A percentile compares a stretch with the other conserved stretches of the same genome.
These are phyloP conservation scores for Latheticus oryzae DNA, from an alignment of 2,888 invertebrate genomes.

Conservation along the genomic window DNA sequence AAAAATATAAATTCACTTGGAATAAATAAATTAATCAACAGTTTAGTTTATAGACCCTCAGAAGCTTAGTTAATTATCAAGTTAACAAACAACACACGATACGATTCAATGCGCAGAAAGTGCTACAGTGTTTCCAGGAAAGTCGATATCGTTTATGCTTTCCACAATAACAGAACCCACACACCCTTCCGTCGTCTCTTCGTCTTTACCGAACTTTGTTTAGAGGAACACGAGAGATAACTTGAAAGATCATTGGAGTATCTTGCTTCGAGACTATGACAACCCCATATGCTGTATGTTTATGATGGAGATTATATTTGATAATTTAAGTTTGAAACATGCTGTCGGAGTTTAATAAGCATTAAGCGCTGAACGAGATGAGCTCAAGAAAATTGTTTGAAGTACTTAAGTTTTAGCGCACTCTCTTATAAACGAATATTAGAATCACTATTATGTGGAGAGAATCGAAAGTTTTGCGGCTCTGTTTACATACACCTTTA, in stretches of 20 bases:
- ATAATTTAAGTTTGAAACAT: conserved; percentile 52
- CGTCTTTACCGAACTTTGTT: conserved; percentile 31
- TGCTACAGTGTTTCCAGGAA: conserved; percentile 36
- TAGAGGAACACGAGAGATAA: conserved; percentile 41
- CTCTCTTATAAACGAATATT: conserved; percentile 40
- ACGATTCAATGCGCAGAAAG: conserved; percentile 42
- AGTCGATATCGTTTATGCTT: conserved; percentile 38
- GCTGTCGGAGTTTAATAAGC: conserved; percentile 50
- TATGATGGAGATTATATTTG: conserved; percentile 51
- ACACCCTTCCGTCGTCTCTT: conserved; percentile 6
- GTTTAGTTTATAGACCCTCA: conserved; percentile 33
- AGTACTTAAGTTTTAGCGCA: conserved; percentile 45
- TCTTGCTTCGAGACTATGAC: conserved; percentile 43
- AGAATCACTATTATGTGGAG: conserved; percentile 42
- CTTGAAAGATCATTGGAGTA: conserved; percentile 46
- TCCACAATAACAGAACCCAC: conserved; percentile 33
- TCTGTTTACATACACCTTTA: conserved; percentile 32
- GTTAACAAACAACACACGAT: conserved; percentile 40
- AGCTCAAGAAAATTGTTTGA: conserved; percentile 49
- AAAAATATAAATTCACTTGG: too few species aligned
- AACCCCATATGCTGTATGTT: conserved; percentile 51
- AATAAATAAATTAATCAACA: conserved; percentile 40
- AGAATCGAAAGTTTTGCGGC: conserved; percentile 42
- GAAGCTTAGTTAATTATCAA: conserved; percentile 44
- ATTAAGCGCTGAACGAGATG: conserved; percentile 47